Conservation (phyloP, 2,797 vertebrate genomes). For the Gallinago stenura region DNA sequence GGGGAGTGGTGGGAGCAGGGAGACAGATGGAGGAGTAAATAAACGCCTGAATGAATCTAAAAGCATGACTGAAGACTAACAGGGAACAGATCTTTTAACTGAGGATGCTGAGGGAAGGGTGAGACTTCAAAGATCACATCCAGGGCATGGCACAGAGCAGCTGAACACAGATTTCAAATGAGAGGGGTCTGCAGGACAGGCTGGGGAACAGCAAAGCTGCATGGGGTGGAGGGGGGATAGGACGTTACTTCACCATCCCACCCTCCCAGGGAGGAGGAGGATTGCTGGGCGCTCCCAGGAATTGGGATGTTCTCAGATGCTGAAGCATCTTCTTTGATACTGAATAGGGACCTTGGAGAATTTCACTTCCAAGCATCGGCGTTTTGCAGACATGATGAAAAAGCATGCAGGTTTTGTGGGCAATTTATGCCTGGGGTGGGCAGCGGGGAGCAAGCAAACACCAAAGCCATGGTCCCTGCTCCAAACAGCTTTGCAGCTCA, state of each 20-base stretch:
- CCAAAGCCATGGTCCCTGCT: background rate
- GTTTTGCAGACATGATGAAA: background rate
- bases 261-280: background rate
- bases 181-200: background rate
- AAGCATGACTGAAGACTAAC: conserved; percentile 36
- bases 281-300: background rate
- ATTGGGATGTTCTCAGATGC: background rate
- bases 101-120: background rate
- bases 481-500: background rate
- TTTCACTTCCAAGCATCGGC: rapidly evolving
- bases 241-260: background rate
- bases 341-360: background rate
- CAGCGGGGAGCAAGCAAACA: background rate
- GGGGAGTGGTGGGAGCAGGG: conserved; percentile 18
- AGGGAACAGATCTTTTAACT: conserved; percentile 9
- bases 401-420: background rate
- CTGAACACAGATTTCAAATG: background rate
- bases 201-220: background rate
- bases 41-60: conserved; percentile 52
- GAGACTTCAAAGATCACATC: background rate
- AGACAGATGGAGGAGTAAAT: conserved; percentile 61
- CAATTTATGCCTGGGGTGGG: rapidly evolving
- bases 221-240: background rate
- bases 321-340: background rate
- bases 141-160: background rate